Conservation (phyloP, 2,888 invertebrate genomes). For the Phania funesta region DNA sequence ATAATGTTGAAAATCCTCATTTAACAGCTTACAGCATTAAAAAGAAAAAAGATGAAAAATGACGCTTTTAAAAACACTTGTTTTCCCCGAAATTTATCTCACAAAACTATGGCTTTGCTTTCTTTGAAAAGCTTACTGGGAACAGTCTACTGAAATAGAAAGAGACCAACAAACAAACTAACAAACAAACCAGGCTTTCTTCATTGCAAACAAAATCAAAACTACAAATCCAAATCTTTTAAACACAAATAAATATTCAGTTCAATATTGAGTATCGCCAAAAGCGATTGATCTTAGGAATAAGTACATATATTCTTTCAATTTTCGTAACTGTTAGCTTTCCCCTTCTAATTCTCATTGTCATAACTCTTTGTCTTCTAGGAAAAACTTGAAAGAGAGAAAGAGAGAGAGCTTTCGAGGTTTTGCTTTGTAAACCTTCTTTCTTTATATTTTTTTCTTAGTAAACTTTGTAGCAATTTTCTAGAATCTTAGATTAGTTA, state of each 20-base stretch:
- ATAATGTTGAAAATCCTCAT: slow-evolving; percentile 77
- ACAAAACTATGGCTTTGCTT: slow-evolving; percentile 56
- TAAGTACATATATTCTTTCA: not conserved
- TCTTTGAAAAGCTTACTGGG: slow-evolving; percentile 46
- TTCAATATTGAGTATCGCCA: not conserved
- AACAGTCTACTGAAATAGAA: slow-evolving; percentile 53
- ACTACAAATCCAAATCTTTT: not conserved
- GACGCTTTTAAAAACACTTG: slow-evolving; percentile 53
- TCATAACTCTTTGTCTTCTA: slow-evolving; percentile 17
- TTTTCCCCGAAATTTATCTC: slow-evolving; percentile 32
- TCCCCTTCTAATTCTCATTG: not conserved
- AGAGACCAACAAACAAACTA: slow-evolving; percentile 58
- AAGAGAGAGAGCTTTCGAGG: slow-evolving; percentile 51
- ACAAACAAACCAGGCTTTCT: too few species aligned
- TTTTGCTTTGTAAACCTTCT: slow-evolving; percentile 43
- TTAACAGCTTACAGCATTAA: slow-evolving; percentile 63
- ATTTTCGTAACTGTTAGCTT: slow-evolving; percentile 18
- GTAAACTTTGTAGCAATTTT: slow-evolving; percentile 24
- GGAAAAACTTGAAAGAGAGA: slow-evolving; percentile 37
- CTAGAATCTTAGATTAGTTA: slow-evolving; percentile 40
- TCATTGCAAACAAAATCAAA: slow-evolving; percentile 50
- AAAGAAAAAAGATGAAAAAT: slow-evolving; percentile 59
- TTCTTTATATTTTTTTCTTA: slow-evolving; percentile 27
- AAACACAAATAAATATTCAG: not conserved
- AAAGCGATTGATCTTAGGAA: slow-evolving; percentile 18